Evolutionary conservation across 2,113 vertebrate species (phyloP), one percentile per base, ranked within the genome.

Genomic region (Phrynosoma blainvillii): DNA sequence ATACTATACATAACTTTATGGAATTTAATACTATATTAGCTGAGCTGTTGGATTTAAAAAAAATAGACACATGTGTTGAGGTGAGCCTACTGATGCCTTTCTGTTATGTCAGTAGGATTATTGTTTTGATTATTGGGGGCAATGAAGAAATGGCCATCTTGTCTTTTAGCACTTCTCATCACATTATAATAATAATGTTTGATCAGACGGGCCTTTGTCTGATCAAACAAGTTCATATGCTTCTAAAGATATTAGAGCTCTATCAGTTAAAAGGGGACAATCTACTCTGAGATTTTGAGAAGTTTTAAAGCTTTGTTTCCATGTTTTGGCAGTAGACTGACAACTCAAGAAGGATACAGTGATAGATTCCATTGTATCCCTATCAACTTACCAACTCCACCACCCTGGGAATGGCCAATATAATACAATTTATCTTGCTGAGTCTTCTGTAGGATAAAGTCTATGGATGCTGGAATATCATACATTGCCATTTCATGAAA

Each of bases 341-440:
- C 52, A 66, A 4, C 13, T 59, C 21, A 59, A 84, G 9, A 84
- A 75, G 13, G 1, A 84, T 54, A 56, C 12, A 30, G 36, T 3
- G n/a, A 47, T 88, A 40, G 27, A 52, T 65, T 82, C 56, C 23
- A 32, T 54, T 54, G 16, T 36, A 3, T 56, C 70, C 62, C 12
- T 32, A 14, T 82, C 42, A 52, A 84, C 87, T 84, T 84, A 88
- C 87, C 87, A 6, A 78, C 0, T 88, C 18, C 1, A 83, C 21
- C 62, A 27, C 87, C 87, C 66, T 88, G 87, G n/a, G 87, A 88
- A 78, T 88, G 87, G 25, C 87, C 81, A 78, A 88, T 36, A 68
- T 82, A 88, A 56, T 88, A 78, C 30, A 88, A 70, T 13, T 54
- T 14, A 30, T 88, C 47, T 36, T 88, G 87, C 11, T 88, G 32